Percentiles rank a stretch among this genome's conserved stretches.
Conservation (phyloP, 2,113 vertebrate genomes). For the Muscicapa adusta region DNA sequence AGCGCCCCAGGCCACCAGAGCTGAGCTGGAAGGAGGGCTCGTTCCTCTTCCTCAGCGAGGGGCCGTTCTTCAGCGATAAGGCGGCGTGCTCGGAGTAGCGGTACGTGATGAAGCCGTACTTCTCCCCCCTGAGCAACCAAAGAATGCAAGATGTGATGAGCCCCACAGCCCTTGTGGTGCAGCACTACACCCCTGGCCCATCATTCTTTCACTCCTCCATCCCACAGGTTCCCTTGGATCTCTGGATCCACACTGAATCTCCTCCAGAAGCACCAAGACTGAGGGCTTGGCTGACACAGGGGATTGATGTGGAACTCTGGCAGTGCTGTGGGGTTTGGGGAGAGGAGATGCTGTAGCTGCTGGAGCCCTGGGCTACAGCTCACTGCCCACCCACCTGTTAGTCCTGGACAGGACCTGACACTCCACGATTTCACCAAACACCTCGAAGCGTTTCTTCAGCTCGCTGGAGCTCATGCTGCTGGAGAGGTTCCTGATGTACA, state of each 20-base stretch:
- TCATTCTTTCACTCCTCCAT: not conserved
- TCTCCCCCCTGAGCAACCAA: conserved; percentile 77
- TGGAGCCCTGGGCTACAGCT: not conserved
- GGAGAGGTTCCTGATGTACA: conserved; percentile 91
- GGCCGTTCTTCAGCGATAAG: conserved; percentile 74
- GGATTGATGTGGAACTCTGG: not conserved
- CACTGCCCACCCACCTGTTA: conserved; percentile 70
- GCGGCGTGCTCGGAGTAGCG: conserved; percentile 79
- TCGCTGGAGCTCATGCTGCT: conserved; percentile 88
- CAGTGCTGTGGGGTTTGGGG: not conserved
- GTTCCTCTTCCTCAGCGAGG: conserved; percentile 74
- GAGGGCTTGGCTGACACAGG: fast-evolving
- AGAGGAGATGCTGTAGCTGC: not conserved
- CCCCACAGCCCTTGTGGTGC: not conserved
- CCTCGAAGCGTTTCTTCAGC: conserved; percentile 92
- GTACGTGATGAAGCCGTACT: conserved; percentile 91
- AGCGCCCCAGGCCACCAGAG: conserved; percentile 74
- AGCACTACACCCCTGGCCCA: not conserved
- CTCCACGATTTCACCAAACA: conserved; percentile 89
- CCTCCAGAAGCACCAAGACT: fast-evolving
- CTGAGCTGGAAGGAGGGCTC: conserved; percentile 82
- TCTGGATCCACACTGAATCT: not conserved
- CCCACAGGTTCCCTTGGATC: not conserved
- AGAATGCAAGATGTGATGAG: not conserved
- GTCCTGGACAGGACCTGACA: conserved; percentile 90